Percentiles rank a stretch among this genome's conserved stretches.
These are phyloP conservation scores for Probaryconus sp. DNA, from an alignment of 1,140 invertebrate species.

Conservation along the genomic window DNA sequence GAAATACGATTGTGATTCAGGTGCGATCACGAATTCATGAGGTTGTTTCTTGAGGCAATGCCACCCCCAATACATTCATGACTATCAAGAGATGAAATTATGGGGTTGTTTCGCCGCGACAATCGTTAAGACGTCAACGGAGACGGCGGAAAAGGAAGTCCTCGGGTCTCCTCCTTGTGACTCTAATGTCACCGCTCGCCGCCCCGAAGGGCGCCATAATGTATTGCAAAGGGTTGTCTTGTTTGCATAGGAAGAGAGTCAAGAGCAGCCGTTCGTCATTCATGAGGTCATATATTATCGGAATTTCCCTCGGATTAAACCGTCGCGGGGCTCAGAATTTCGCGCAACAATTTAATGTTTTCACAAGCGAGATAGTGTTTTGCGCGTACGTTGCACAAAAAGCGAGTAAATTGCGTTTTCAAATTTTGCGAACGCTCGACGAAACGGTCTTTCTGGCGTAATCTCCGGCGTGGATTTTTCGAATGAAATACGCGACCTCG, in stretches of 20 bases:
- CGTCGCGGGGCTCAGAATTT: slow-evolving; percentile 3
- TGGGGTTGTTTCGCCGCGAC: slow-evolving; percentile 58
- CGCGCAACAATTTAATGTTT: slow-evolving; percentile 32
- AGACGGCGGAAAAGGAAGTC: slow-evolving; percentile 43
- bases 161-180: not conserved
- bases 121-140: slow-evolving; percentile 54
- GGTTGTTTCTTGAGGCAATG: no score
- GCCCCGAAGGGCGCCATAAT: slow-evolving; percentile 47
- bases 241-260: slow-evolving; percentile 63
- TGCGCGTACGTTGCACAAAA: slow-evolving; percentile 12
- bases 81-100: slow-evolving; percentile 54
- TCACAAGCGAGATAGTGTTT: slow-evolving; percentile 12
- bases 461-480: no score
- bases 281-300: slow-evolving; percentile 61
- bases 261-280: slow-evolving; percentile 59
- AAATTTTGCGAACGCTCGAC: slow-evolving; percentile 9
- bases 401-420: slow-evolving; percentile 23
- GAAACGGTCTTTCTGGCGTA: slow-evolving; percentile 14
- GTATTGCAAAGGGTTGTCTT: slow-evolving; percentile 64
- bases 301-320: slow-evolving; percentile 52
- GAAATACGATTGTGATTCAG: no score
- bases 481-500: no score
- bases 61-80: slow-evolving; percentile 53
- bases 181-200: slow-evolving; percentile 20
- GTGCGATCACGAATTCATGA: slow-evolving; percentile 52